Evolutionary conservation across 2,113 vertebrate genomes (phyloP).

Genomic region (Aleadryas rufinucha): DNA sequence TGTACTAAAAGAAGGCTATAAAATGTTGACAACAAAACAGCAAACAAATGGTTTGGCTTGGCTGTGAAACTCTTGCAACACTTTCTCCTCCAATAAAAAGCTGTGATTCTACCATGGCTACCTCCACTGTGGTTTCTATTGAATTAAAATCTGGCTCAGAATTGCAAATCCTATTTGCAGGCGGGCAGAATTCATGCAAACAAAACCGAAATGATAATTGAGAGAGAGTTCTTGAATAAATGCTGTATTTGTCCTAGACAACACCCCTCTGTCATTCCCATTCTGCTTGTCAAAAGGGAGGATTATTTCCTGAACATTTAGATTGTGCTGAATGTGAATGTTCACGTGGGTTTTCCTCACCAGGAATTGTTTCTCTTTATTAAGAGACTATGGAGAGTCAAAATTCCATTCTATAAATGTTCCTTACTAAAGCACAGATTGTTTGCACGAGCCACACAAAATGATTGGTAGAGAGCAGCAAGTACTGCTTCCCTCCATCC

Average conservation of each 20-base stretch:
- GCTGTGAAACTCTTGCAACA: not conserved
- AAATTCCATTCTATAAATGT: not conserved
- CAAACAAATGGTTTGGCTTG: not conserved
- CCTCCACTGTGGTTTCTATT: not conserved
- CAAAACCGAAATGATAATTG: not conserved
- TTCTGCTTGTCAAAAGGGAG: not conserved
- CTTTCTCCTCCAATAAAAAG: not conserved
- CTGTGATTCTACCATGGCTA: not conserved
- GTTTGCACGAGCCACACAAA: fast-evolving
- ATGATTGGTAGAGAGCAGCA: fast-evolving
- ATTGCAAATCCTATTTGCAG: not conserved
- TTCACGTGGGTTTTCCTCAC: not conserved
- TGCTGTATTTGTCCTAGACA: not conserved
- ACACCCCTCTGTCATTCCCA: not conserved
- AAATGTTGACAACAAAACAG: not conserved
- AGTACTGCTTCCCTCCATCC: not conserved
- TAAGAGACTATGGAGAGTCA: not conserved
- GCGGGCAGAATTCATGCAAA: not conserved
- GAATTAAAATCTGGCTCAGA: not conserved
- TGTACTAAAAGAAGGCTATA: not conserved
- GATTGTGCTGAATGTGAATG: fast-evolving
- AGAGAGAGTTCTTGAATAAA: not conserved
- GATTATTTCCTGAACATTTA: not conserved
- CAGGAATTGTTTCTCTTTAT: not conserved
- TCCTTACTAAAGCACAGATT: not conserved